phyloP scores from a whole-genome alignment of 1,140 invertebrate genomes.

The Bombus huntii region DNA sequence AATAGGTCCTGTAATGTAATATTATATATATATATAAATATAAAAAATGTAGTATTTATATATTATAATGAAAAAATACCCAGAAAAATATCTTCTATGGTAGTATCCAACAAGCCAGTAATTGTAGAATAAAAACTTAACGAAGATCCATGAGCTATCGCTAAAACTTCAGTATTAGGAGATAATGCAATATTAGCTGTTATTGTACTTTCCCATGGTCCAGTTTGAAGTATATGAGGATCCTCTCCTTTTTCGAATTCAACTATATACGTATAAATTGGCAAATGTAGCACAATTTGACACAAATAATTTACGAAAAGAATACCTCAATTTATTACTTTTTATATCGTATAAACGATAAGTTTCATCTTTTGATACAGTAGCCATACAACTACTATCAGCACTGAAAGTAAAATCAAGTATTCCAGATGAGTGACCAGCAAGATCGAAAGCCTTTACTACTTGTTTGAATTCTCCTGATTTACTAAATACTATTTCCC shows the following conservation, averaged over 20 bases:
- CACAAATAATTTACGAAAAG: not conserved
- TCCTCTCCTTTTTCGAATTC: conserved; percentile 91
- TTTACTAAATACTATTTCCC: conserved; percentile 91
- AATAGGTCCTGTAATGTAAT: conserved; percentile 85
- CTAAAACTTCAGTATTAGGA: conserved; percentile 89
- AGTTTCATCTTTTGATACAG: conserved; percentile 93
- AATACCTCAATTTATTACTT: conserved; percentile 81
- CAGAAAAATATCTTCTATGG: conserved; percentile 86
- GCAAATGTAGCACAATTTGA: not conserved
- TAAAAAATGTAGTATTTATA: not conserved
- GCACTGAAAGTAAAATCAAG: conserved; percentile 91
- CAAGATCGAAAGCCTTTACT: conserved; percentile 89
- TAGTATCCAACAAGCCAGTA: conserved; percentile 85
- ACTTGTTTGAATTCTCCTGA: conserved; percentile 90
- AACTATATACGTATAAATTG: conserved; percentile 84
- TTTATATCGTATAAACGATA: conserved; percentile 94
- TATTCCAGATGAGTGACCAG: conserved; percentile 92
- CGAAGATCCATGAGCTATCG: conserved; percentile 85
- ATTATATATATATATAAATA: conserved; percentile 3
- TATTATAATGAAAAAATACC: conserved; percentile 74
- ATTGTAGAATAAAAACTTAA: conserved; percentile 89
- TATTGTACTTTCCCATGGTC: conserved; percentile 83
- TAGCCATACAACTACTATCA: conserved; percentile 91
- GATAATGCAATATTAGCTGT: conserved; percentile 84
- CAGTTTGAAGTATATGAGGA: conserved; percentile 87